Percentiles rank a stretch among this genome's conserved stretches.
Evolutionary conservation across 2,888 invertebrate species (phyloP).

Genomic region (Chydorus sphaericus): DNA sequence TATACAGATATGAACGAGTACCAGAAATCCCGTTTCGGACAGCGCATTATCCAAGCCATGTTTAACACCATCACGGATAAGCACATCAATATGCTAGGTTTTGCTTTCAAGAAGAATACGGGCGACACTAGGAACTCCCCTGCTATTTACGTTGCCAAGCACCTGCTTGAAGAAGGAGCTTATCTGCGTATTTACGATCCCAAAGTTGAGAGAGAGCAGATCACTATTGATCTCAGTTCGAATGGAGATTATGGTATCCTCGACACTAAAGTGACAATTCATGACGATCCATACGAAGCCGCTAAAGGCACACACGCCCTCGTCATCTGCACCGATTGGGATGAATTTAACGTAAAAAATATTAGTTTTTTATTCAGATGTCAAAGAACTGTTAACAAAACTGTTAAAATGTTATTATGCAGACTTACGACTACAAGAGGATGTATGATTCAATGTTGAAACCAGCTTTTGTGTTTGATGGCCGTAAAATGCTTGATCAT

Average conservation of each 20-base stretch:
- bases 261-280: conserved; percentile 58
- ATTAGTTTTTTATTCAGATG: no score
- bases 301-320: conserved; percentile 83
- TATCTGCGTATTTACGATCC: conserved; percentile 91
- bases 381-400: no score
- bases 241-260: conserved; percentile 53
- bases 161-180: conserved; percentile 89
- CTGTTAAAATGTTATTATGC: no score
- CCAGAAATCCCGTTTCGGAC: conserved; percentile 84
- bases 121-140: conserved; percentile 96
- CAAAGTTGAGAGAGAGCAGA: conserved; percentile 71
- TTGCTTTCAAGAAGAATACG: conserved; percentile 98
- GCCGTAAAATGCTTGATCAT: conserved; percentile 85
- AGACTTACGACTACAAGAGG: conserved; percentile 59
- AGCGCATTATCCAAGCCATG: conserved; percentile 72
- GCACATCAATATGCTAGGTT: conserved; percentile 85
- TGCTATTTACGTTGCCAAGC: conserved; percentile 82
- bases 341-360: conserved; percentile 71
- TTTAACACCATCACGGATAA: conserved; percentile 97
- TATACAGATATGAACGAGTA: conserved; percentile 75
- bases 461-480: conserved; percentile 96
- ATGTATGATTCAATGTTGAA: conserved; percentile 93
- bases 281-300: conserved; percentile 73
- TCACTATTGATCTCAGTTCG: conserved; percentile 62
- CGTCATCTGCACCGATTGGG: conserved; percentile 97